A percentile compares a stretch with the other conserved stretches of the same genome.
phyloP scores from a whole-genome alignment of 2,888 invertebrate species.

The Dryadula phaetusa region DNA sequence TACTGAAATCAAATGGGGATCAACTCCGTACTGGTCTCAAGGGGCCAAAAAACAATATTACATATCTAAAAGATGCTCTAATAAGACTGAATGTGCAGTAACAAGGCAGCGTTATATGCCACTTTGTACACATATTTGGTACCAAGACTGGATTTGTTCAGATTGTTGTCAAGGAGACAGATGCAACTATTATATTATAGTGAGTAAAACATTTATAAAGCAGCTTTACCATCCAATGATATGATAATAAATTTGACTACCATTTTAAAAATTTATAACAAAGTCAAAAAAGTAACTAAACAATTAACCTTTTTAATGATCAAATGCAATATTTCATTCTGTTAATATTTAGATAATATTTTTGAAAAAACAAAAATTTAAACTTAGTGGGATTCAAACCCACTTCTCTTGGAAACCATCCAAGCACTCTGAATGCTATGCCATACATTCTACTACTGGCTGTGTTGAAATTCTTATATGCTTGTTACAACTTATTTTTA shows the following conservation, averaged over 20 bases:
- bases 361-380: too few species aligned
- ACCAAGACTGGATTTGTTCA: constrained; percentile 97
- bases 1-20: constrained; percentile 96
- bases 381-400: too few species aligned
- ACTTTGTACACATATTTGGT: constrained; percentile 95
- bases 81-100: constrained; percentile 90
- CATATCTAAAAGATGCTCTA: constrained; percentile 95
- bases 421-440: too few species aligned
- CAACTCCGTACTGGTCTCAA: constrained; percentile 97
- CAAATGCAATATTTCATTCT: neutral
- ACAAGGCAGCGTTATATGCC: constrained; percentile 89
- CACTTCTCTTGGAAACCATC: too few species aligned
- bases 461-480: too few species aligned
- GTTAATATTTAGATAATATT: too few species aligned
- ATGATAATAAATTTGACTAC: neutral
- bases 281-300: neutral
- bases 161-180: constrained; percentile 98
- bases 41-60: constrained; percentile 97
- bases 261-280: too few species aligned
- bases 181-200: constrained; percentile 97
- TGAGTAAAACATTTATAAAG: constrained; percentile 83
- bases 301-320: neutral
- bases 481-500: too few species aligned
- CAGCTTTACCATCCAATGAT: neutral
- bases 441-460: too few species aligned